Conservation (phyloP, 2,888 invertebrate genomes). For the Mylabris sibirica region DNA sequence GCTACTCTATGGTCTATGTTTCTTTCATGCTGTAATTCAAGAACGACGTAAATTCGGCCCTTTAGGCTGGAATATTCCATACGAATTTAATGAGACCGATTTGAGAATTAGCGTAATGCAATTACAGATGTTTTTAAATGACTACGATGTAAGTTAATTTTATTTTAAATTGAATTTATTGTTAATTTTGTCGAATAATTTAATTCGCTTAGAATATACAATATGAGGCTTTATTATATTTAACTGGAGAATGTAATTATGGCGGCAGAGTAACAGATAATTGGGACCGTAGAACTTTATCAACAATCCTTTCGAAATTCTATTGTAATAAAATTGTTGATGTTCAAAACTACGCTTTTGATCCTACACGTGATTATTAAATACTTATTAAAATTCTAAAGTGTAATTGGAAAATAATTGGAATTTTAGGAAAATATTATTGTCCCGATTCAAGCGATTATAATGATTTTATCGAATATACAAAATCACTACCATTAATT, state of each 20-base stretch:
- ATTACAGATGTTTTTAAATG: conserved; percentile 86
- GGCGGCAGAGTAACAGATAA: conserved; percentile 96
- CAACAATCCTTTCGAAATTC: conserved; percentile 81
- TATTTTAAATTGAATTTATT: neutral
- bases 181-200: neutral
- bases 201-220: neutral
- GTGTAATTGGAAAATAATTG: neutral
- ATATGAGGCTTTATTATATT: conserved; percentile 81
- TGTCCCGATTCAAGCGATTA: conserved; percentile 78
- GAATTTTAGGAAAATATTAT: conserved; percentile 69
- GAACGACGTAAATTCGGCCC: conserved; percentile 92
- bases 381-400: too few species aligned
- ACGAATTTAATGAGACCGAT: conserved; percentile 97
- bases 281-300: conserved; percentile 89
- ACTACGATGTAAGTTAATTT: conserved; percentile 68
- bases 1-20: conserved; percentile 86
- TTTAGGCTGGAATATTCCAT: conserved; percentile 94
- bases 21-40: conserved; percentile 93
- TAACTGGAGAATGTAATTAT: conserved; percentile 96
- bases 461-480: conserved; percentile 73
- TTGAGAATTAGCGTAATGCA: conserved; percentile 88
- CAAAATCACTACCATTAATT: conserved; percentile 75
- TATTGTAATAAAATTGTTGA: conserved; percentile 76
- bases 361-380: conserved; percentile 65
- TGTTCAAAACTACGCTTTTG: conserved; percentile 71